These are phyloP conservation scores for Sialia sialis DNA, from an alignment of 2,113 vertebrate genomes.

Conservation along the genomic window DNA sequence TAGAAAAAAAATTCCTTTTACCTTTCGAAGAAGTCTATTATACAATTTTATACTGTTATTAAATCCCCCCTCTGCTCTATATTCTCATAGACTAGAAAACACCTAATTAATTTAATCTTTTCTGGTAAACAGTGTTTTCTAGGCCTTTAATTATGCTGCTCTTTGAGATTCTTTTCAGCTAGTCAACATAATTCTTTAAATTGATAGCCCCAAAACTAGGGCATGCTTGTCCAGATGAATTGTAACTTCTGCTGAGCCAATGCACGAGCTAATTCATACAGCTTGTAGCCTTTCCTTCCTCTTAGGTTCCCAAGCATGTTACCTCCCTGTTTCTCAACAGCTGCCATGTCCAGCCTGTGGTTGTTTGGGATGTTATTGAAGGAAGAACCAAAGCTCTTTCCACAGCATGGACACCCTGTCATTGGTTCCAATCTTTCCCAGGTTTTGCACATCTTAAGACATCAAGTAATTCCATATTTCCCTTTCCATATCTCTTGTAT, in stretches of 20 bases:
- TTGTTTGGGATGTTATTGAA: neutral
- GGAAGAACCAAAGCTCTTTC: neutral
- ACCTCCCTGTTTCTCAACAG: neutral
- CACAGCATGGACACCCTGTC: neutral
- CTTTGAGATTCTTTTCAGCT: neutral
- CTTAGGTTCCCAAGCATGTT: neutral
- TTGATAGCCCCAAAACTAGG: neutral
- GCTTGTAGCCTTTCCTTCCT: neutral
- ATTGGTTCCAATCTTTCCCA: neutral
- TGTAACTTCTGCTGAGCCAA: neutral
- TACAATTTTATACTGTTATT: neutral
- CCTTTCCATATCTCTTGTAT: neutral
- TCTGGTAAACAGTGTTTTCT: neutral
- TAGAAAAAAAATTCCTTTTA: neutral
- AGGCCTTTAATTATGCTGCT: neutral
- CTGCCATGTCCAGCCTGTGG: rapidly evolving
- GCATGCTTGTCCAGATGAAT: neutral
- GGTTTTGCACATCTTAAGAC: neutral
- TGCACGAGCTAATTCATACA: neutral
- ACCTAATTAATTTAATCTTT: neutral
- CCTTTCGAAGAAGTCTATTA: neutral
- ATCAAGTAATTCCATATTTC: neutral
- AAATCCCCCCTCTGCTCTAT: neutral
- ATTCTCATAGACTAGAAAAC: neutral
- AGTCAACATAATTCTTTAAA: neutral